Base-by-base conservation (phyloP, 2,113 vertebrate genomes). In the Probosciger aterrimus region DNA sequence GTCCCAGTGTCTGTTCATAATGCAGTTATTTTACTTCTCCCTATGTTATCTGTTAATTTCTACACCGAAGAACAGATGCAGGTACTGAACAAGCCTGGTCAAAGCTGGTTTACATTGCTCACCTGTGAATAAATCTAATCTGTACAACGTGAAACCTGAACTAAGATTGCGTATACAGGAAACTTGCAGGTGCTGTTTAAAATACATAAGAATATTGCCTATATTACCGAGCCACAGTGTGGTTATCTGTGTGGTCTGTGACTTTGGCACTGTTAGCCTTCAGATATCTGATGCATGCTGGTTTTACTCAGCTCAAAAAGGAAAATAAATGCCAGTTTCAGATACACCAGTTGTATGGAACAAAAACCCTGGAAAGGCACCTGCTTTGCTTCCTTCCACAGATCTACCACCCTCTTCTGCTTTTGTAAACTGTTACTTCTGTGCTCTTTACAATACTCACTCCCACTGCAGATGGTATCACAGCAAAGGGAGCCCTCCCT, bases 331-430 rank as follows among this genome's bases (percentile, higher is more conserved):
- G 33, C 5, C 15, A 14, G 44, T 25, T 80, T 33, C 20, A 65
- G 31, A 35, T 28, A 65, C 13, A 28, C 1, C 7, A 80, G 31
- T 9, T 0, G 0, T 15, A 18, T 25, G 50, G 70, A 60, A 47
- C 19, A 64, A 76, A 84, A 41, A 2, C 2, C 18, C 25, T 27
- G 35, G 19, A 18, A 68, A 71, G 16, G 41, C n/a, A 27, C 11
- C 7, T 9, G 8, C 8, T 41, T 76, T 68, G 6, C 16, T 76
- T 83, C 37, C 37, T 50, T 41, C 62, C 55, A 10, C 14, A 27
- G 43, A 19, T 35, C 25, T 35, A 25, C 23, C 37, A 60, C 22
- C 8, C 16, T 39, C 6, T 46, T 84, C 31, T 67, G 33, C 31
- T 47, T 62, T 63, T 60, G 49, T 14, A 35, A 52, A 23, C 18